Evolutionary conservation across 2,888 invertebrate species (phyloP).

Genomic region (Yponomeuta malinellus): DNA sequence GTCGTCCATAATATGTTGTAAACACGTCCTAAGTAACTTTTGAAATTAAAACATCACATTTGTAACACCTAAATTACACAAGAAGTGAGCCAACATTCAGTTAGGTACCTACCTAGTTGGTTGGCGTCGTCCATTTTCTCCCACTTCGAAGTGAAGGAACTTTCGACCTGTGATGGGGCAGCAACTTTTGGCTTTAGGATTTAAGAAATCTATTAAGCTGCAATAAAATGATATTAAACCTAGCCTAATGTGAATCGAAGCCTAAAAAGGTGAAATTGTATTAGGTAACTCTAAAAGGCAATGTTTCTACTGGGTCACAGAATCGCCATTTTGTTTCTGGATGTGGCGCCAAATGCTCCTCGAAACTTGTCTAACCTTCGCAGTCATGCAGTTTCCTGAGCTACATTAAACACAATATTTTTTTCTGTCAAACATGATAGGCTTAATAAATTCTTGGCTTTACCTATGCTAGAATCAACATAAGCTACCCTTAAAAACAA

Average conservation of each 20-base stretch:
- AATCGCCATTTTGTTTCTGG: neutral
- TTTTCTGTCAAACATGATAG: too few relatives aligned
- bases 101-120: slow-evolving; percentile 85
- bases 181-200: slow-evolving; percentile 59
- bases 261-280: slow-evolving; percentile 20
- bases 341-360: neutral
- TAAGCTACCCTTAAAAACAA: too few relatives aligned
- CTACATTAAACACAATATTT: neutral
- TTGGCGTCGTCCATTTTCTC: slow-evolving; percentile 89
- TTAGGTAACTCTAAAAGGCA: neutral
- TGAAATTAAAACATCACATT: too few relatives aligned
- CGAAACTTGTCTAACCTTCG: neutral
- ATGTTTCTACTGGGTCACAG: neutral
- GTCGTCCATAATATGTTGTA: too few relatives aligned
- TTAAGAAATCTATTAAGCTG: slow-evolving; percentile 42
- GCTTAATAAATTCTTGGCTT: too few relatives aligned
- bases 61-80: neutral
- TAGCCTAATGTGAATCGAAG: slow-evolving; percentile 36
- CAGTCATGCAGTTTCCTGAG: neutral
- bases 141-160: slow-evolving; percentile 82
- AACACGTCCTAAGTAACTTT: too few relatives aligned
- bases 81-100: neutral
- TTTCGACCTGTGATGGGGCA: slow-evolving; percentile 66
- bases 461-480: too few relatives aligned
- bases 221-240: slow-evolving; percentile 63